Percentiles rank a stretch among this genome's conserved stretches.
Evolutionary conservation across 2,113 vertebrate genomes (phyloP).

Genomic region (Rutilus rutilus): DNA sequence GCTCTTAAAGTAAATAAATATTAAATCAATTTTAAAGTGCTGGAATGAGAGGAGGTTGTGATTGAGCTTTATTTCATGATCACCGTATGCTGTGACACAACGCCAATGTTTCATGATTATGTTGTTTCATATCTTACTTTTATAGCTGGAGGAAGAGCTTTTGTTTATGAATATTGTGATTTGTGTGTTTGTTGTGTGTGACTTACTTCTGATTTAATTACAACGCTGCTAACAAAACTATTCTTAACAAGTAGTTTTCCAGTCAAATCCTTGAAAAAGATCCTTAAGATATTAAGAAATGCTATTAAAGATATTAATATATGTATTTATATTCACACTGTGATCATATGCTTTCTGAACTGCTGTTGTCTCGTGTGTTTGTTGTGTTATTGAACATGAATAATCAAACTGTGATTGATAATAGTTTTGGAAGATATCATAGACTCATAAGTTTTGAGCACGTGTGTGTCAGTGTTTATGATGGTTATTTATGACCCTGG

Average conservation of each 20-base stretch:
- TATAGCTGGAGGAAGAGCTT: neutral
- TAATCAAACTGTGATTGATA: no score
- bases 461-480: neutral
- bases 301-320: no score
- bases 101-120: slow-evolving; percentile 22
- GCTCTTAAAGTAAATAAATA: slow-evolving; percentile 62
- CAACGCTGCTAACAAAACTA: no score
- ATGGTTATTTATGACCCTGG: neutral
- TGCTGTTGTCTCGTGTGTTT: no score
- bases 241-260: no score
- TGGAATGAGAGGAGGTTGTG: slow-evolving; percentile 7
- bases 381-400: no score
- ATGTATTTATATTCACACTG: no score
- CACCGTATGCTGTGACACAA: neutral
- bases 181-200: neutral
- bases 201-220: no score
- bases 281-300: neutral
- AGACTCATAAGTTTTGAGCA: neutral
- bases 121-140: slow-evolving; percentile 3
- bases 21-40: slow-evolving; percentile 55
- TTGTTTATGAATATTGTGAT: neutral
- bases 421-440: neutral
- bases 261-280: neutral
- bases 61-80: slow-evolving; percentile 7
- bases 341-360: no score